Evolutionary conservation across 1,140 invertebrate species (phyloP), one percentile per base, ranked within the genome.

Genomic region (Steinernema khuongi): DNA sequence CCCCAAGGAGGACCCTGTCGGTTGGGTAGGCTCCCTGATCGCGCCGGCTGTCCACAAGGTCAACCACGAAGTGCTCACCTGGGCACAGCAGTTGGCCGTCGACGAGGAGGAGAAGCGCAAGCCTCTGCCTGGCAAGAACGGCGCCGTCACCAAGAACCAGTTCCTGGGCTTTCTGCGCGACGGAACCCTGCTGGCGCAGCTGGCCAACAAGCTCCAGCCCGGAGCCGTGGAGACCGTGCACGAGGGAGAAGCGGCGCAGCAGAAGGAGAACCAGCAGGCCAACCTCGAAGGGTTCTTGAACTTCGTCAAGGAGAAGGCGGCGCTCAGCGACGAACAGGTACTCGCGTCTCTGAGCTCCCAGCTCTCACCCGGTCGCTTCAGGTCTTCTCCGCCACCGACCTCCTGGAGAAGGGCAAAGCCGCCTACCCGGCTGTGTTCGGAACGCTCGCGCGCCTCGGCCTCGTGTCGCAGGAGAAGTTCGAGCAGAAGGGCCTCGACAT

Each of bases 361-460:
- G 7, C 18, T 75, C 30, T 30, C 18, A 4, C 30, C 2, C 26
- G n/a, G n/a, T 73, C 19, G 19, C 68, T 67, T 44, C 72, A 80
- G 77, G 79, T 79, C 1, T 76, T 80, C 75, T 76, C 77, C 67
- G 71, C 67, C 31, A 80, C 67, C 29, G 80, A 81, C 74, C 71
- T 81, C 30, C 71, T 76, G 66, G 80, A 81, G 67, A 81, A 81
- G 66, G 79, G 80, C 67, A 81, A 81, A 36, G 76, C 73, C 36
- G 80, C 80, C 7, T 81, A 78, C 67, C 28, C 72, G 1, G 75
- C 77, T 26, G 80, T 81, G 28, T 78, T 81, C 75, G 72, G 79
- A 31, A 78, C 80, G 33, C 72, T 81, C 71, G 77, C 78, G 76
- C 68, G 73, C 30, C 69, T 81, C 19, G 80, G 72, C 30, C 31